Conservation (phyloP, 2,888 invertebrate species). For the Athripsodes cinereus region DNA sequence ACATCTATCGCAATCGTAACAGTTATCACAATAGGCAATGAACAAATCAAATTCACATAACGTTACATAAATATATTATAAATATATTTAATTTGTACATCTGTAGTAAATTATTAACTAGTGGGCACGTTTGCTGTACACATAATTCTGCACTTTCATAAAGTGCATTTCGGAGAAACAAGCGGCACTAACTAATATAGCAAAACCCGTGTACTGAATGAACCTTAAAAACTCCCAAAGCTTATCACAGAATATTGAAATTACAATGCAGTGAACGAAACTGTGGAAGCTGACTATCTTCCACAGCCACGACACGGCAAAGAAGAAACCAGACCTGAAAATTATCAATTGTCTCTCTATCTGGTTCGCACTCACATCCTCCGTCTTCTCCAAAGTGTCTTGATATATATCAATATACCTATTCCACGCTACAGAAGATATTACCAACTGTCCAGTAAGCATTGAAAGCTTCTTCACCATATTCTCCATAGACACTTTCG, state of each 20-base stretch:
- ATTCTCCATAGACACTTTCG: conserved; percentile 60
- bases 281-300: conserved; percentile 74
- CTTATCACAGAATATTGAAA: conserved; percentile 77
- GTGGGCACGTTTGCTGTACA: conserved; percentile 39
- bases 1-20: too few relatives aligned
- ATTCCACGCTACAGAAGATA: conserved; percentile 79
- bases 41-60: too few relatives aligned
- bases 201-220: conserved; percentile 66
- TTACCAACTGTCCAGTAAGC: conserved; percentile 63
- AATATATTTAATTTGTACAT: neutral
- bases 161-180: conserved; percentile 69
- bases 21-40: too few relatives aligned
- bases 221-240: conserved; percentile 69
- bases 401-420: conserved; percentile 77
- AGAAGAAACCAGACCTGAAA: conserved; percentile 68
- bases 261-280: conserved; percentile 63
- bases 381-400: conserved; percentile 62
- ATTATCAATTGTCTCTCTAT: conserved; percentile 51
- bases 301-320: conserved; percentile 69
- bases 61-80: too few relatives aligned
- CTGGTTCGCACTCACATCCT: conserved; percentile 46
- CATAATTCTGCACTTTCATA: conserved; percentile 51
- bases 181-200: conserved; percentile 60
- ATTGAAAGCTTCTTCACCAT: conserved; percentile 59
- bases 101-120: too few relatives aligned